Evolutionary conservation across 1,140 invertebrate genomes (phyloP).

Genomic region (Cephus cinctus): DNA sequence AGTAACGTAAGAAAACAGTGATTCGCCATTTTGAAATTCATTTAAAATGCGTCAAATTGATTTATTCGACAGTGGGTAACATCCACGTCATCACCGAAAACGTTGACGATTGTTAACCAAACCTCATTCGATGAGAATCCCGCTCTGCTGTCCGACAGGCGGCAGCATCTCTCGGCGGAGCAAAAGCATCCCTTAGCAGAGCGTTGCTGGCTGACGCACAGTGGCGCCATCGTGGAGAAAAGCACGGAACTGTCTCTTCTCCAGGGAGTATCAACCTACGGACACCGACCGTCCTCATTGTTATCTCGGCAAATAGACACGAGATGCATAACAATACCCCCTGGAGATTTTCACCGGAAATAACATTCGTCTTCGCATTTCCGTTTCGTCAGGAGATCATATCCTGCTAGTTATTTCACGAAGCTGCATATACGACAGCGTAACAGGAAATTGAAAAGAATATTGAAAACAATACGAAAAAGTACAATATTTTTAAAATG

Average conservation of each 20-base stretch:
- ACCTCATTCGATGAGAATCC: constrained; percentile 21
- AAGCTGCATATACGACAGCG: too few species aligned
- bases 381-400: too few species aligned
- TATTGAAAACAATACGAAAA: too few species aligned
- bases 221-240: constrained; percentile 36
- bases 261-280: not conserved
- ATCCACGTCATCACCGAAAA: constrained; percentile 31
- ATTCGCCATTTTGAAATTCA: too few species aligned
- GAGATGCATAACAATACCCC: too few species aligned
- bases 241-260: constrained; percentile 19
- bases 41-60: constrained; percentile 9
- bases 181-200: too few species aligned
- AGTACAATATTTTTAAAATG: too few species aligned
- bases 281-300: not conserved
- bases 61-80: constrained; percentile 38
- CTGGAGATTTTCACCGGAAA: too few species aligned
- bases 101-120: constrained; percentile 39
- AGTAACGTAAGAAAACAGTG: too few species aligned
- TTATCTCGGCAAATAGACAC: not conserved
- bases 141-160: constrained; percentile 24
- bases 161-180: constrained; percentile 39
- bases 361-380: too few species aligned
- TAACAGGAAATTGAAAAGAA: too few species aligned
- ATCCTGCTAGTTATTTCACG: too few species aligned
- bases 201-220: constrained; percentile 17